These are phyloP conservation scores for Carterocephalus palaemon DNA, from an alignment of 2,888 invertebrate genomes.

Conservation along the genomic window DNA sequence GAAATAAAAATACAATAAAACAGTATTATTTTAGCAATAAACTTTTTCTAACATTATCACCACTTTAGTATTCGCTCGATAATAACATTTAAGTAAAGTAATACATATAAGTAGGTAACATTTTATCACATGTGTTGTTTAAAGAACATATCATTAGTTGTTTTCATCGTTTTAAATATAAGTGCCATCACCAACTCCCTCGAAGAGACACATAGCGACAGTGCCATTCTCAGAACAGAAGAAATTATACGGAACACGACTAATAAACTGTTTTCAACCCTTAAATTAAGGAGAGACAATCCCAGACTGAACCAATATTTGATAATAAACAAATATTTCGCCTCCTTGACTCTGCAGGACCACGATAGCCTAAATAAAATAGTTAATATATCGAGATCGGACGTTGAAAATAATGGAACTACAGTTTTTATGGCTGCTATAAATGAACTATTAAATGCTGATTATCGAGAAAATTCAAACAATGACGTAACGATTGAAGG, in stretches of 20 bases:
- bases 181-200: slow-evolving; percentile 22
- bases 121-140: slow-evolving; percentile 10
- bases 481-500: slow-evolving; percentile 1
- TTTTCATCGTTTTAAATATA: not conserved
- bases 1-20: slow-evolving; percentile 25
- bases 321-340: slow-evolving; percentile 48
- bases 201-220: slow-evolving; percentile 37
- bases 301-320: slow-evolving; percentile 43
- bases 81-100: too few relatives aligned
- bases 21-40: slow-evolving; percentile 4
- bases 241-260: slow-evolving; percentile 40
- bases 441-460: slow-evolving; percentile 49
- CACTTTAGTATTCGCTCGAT: too few relatives aligned
- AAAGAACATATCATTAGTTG: not conserved
- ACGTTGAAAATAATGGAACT: slow-evolving; percentile 38
- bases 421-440: slow-evolving; percentile 42
- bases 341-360: slow-evolving; percentile 44
- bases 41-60: too few relatives aligned
- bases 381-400: slow-evolving; percentile 39
- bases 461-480: too few relatives aligned
- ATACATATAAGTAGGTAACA: slow-evolving; percentile 1
- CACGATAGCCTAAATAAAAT: slow-evolving; percentile 45
- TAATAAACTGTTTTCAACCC: slow-evolving; percentile 44
- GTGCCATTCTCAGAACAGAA: slow-evolving; percentile 39
- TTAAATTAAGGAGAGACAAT: slow-evolving; percentile 40